Evolutionary conservation across 2,113 vertebrate genomes (phyloP).

Genomic region (Festucalex cinctus): DNA sequence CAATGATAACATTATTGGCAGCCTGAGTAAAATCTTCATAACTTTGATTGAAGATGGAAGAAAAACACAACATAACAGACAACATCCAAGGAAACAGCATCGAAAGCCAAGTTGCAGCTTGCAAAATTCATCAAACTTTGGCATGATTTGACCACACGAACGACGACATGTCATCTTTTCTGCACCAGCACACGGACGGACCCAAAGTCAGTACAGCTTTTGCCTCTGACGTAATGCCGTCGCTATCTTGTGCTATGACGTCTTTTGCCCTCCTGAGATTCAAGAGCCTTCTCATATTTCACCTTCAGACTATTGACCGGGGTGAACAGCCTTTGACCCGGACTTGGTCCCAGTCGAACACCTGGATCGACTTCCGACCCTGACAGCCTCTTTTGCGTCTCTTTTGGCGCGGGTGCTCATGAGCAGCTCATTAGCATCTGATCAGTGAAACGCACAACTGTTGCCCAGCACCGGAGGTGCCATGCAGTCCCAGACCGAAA

Average conservation of each 20-base stretch:
- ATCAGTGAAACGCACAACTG: constrained; percentile 73
- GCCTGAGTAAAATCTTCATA: background rate
- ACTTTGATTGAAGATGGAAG: constrained; percentile 36
- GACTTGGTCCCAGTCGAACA: constrained; percentile 41
- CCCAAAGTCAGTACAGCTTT: constrained; percentile 9
- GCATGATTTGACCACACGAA: constrained; percentile 25
- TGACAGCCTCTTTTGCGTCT: constrained; percentile 18
- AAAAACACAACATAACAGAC: constrained; percentile 32
- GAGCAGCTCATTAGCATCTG: constrained; percentile 60
- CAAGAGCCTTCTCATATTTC: constrained; percentile 21
- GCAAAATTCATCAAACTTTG: constrained; percentile 22
- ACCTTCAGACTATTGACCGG: constrained; percentile 30
- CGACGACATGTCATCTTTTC: constrained; percentile 38
- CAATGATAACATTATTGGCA: constrained; percentile 13
- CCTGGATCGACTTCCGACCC: constrained; percentile 48
- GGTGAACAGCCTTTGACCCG: constrained; percentile 18
- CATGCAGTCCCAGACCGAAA: constrained; percentile 66
- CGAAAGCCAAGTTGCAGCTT: constrained; percentile 19
- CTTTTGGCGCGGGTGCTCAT: constrained; percentile 23
- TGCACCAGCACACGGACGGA: constrained; percentile 21
- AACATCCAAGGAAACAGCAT: constrained; percentile 30
- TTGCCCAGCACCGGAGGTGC: constrained; percentile 49
- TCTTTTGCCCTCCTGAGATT: constrained; percentile 1
- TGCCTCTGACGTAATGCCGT: constrained; percentile 22
- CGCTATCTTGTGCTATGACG: constrained; percentile 14